Evolutionary conservation across 2,113 vertebrate species (phyloP).

Genomic region (Ceyx cyanopectus): DNA sequence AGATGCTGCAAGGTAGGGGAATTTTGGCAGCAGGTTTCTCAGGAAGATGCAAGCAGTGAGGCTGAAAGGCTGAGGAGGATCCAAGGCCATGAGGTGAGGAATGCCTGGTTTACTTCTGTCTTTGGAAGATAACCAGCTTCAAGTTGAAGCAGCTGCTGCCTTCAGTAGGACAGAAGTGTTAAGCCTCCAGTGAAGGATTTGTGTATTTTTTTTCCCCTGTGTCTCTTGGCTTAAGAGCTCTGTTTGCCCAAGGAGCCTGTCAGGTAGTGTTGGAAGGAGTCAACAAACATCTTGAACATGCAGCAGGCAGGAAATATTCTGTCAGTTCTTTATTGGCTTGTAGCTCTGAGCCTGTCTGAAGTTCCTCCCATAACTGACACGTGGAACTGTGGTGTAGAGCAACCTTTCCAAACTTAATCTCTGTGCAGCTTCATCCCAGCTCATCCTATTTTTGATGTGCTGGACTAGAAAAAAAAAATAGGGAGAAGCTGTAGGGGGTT

Average conservation of each 20-base stretch:
- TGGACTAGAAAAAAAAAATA: background rate
- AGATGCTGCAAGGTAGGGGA: background rate
- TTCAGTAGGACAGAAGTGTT: background rate
- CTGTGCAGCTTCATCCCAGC: background rate
- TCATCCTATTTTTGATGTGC: fast-evolving
- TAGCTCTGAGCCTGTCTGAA: background rate
- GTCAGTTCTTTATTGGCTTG: background rate
- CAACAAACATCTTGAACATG: background rate
- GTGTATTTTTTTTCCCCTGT: background rate
- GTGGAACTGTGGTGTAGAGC: background rate
- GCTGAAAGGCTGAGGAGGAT: background rate
- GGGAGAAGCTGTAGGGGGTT: background rate
- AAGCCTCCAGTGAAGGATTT: background rate
- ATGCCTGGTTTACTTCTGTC: background rate
- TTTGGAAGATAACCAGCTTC: slow-evolving; percentile 9
- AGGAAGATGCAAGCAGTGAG: background rate
- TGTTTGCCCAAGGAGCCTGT: background rate
- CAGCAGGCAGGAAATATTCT: background rate
- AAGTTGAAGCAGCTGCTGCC: slow-evolving; percentile 24
- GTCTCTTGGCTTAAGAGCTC: background rate
- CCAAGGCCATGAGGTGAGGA: background rate
- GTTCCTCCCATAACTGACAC: background rate
- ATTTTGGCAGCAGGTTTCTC: background rate
- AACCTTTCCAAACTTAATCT: background rate
- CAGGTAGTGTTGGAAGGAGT: background rate